A percentile compares a stretch with the other conserved stretches of the same genome.
Conservation (phyloP, 2,888 invertebrate species). For the Crematogaster levior region DNA sequence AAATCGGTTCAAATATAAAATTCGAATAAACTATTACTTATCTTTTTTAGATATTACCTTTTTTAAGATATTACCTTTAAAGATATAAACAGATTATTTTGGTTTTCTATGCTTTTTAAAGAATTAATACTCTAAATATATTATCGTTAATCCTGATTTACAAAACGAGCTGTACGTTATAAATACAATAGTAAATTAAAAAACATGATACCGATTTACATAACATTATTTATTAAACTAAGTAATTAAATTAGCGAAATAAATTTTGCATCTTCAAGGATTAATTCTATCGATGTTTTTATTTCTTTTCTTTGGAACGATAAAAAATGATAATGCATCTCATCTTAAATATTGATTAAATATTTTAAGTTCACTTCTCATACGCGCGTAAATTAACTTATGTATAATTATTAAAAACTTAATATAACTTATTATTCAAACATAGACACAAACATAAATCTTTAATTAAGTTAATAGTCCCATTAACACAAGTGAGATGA, state of each 20-base stretch:
- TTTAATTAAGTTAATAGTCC: neutral
- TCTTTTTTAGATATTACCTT: neutral
- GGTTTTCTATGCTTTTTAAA: neutral
- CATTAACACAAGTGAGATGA: neutral
- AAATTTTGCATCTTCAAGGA: neutral
- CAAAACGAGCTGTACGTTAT: neutral
- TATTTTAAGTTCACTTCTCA: neutral
- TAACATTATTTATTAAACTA: neutral
- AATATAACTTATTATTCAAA: neutral
- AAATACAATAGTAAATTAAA: neutral
- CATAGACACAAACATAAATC: neutral
- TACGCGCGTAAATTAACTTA: neutral
- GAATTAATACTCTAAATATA: neutral
- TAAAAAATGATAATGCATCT: neutral
- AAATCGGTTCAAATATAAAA: neutral
- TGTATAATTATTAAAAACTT: neutral
- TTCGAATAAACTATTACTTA: neutral
- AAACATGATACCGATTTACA: neutral
- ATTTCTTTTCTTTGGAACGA: neutral
- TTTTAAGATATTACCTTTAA: neutral
- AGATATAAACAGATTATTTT: neutral
- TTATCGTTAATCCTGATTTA: neutral
- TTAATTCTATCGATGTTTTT: neutral
- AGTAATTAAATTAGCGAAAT: neutral
- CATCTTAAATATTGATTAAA: too few species aligned